Base-by-base conservation (phyloP, 1,140 invertebrate species). In the Drosophila eugracilis region DNA sequence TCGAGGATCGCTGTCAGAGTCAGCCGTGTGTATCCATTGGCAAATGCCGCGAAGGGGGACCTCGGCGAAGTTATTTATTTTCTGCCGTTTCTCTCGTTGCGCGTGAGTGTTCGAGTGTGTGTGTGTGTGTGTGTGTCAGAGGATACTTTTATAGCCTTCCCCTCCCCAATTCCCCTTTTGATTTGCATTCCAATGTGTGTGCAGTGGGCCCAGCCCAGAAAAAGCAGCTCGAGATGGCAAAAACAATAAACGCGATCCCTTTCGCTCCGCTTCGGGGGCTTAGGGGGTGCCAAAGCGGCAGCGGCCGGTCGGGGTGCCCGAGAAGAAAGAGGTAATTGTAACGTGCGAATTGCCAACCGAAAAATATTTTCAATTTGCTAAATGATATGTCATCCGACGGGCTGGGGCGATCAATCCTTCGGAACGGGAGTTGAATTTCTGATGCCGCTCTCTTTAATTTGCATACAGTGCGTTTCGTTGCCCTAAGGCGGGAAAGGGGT, bases 171-270 rank as follows among this genome's bases (percentile, higher is more conserved):
- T 30, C 39, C 28, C 10, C 69, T 65, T 65, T 66, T 88, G 83
- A 86, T 86, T 86, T 86, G 81, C 81, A 86, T 86, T 86, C 81
- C 81, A 78, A 81, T 70, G 83, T 81, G 81, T 86, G 83, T 81
- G 72, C 71, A 66, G 71, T 50, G 66, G 53, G 73, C 81, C 83
- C 83, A 86, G 41, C 81, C 81, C 83, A 86, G 73, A 81, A 76
- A 48, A 32, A 48, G 44, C 44, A 14, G 5, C 41, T 41, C 26
- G 41, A 21, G 32, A 24, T 5, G 21, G 17, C 42, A 67, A 39
- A 41, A 67, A 41, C 59, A 42, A 65, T 52, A 66, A 75, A 57
- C 28, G 59, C 47, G 60, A 75, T 75, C 72, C 72, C 72, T 75
- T 75, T 53, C 60, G 63, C 39, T 52, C 32, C 24, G 37, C 45